phyloP scores from a whole-genome alignment of 2,113 vertebrate species.

The Illadopsis cleaveri region DNA sequence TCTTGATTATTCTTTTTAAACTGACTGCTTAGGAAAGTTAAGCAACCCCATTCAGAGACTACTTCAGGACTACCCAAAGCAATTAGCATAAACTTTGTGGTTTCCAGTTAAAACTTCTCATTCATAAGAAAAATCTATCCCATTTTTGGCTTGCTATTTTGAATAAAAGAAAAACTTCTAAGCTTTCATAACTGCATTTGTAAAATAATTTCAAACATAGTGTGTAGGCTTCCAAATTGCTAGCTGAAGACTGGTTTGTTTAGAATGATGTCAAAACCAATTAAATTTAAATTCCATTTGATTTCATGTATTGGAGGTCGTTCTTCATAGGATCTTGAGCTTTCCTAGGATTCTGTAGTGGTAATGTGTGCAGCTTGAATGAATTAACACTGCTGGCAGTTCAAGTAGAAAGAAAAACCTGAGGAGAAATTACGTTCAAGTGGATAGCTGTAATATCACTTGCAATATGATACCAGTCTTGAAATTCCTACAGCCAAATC shows the following conservation, averaged over 20 bases:
- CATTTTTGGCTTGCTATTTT: background rate
- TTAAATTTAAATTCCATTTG: background rate
- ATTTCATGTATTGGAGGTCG: background rate
- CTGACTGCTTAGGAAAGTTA: background rate
- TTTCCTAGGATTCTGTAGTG: background rate
- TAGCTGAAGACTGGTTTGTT: background rate
- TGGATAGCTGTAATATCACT: background rate
- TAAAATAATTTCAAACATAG: background rate
- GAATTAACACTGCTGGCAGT: constrained; percentile 44
- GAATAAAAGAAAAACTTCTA: background rate
- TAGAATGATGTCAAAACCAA: background rate
- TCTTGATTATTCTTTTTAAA: background rate
- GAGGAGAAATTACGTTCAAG: constrained; percentile 60
- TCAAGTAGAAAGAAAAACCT: constrained; percentile 52
- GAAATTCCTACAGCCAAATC: constrained; percentile 62
- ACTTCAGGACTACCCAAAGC: background rate
- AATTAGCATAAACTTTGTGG: background rate
- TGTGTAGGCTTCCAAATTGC: background rate
- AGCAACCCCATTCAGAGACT: background rate
- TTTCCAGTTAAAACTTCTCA: background rate
- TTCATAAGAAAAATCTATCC: background rate
- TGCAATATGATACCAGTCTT: constrained; percentile 58
- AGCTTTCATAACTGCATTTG: background rate
- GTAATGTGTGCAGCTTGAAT: constrained; percentile 33
- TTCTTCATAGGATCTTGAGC: background rate